Conservation (phyloP, 2,797 vertebrate genomes). For the Molossus molossus region DNA sequence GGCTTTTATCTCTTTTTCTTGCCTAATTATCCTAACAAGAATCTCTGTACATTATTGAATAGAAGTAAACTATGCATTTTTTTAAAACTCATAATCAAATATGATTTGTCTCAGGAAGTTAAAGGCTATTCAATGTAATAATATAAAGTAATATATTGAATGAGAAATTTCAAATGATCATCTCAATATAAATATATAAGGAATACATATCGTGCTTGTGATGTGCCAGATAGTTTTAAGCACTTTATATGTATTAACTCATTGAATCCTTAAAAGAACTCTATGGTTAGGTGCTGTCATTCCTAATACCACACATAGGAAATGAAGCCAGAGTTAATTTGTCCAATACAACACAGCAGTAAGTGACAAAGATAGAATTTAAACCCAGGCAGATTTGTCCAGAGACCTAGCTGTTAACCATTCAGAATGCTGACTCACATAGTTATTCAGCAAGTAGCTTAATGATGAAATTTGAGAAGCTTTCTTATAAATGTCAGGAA, state of each 20-base stretch:
- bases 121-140: conserved; percentile 51
- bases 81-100: conserved; percentile 36
- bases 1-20: conserved; percentile 20
- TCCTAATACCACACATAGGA: not conserved
- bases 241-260: conserved; percentile 15
- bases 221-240: conserved; percentile 16
- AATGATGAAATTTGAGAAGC: conserved; percentile 8
- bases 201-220: not conserved
- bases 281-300: not conserved
- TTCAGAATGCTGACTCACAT: not conserved
- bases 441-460: not conserved
- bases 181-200: conserved; percentile 17
- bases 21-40: not conserved
- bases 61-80: not conserved
- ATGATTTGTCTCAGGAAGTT: not conserved
- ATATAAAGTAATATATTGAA: not conserved
- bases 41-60: not conserved
- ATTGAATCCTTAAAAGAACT: not conserved
- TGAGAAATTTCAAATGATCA: not conserved
- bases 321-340: conserved; percentile 48
- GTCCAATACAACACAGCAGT: not conserved
- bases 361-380: not conserved
- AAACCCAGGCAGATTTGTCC: not conserved
- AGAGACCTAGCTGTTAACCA: not conserved
- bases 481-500: conserved; percentile 50